A percentile compares a stretch with the other conserved stretches of the same genome.
Evolutionary conservation across 2,113 vertebrate genomes (phyloP).

Genomic region (Epinephelus cyanopodus): DNA sequence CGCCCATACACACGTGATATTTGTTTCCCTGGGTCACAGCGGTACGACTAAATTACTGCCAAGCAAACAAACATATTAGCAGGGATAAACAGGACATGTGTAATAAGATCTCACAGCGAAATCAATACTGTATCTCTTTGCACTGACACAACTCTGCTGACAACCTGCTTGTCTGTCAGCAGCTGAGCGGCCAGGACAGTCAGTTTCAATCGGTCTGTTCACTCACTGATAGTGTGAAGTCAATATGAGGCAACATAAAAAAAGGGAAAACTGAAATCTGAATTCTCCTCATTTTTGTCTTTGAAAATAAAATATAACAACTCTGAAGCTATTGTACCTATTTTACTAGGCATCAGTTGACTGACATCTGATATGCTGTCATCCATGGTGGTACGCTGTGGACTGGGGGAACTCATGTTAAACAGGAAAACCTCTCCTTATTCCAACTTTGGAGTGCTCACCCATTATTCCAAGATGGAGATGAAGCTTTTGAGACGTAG

Average conservation of each 20-base stretch:
- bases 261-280: neutral
- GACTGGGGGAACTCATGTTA: too few species aligned
- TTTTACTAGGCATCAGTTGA: too few species aligned
- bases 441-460: too few species aligned
- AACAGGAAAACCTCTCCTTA: too few species aligned
- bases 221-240: neutral
- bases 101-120: slow-evolving; percentile 53
- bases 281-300: too few species aligned
- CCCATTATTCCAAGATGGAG: too few species aligned
- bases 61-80: slow-evolving; percentile 49
- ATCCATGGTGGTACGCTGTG: too few species aligned
- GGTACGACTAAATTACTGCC: neutral
- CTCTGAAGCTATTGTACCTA: too few species aligned
- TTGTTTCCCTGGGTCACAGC: slow-evolving; percentile 29
- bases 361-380: too few species aligned
- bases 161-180: slow-evolving; percentile 28
- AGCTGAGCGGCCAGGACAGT: neutral
- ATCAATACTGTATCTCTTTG: slow-evolving; percentile 55
- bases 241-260: neutral
- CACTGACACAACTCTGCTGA: slow-evolving; percentile 19
- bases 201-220: slow-evolving; percentile 19
- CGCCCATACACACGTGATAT: slow-evolving; percentile 17
- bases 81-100: slow-evolving; percentile 47
- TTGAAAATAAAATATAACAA: too few species aligned
- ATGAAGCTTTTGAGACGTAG: too few species aligned